These are phyloP conservation scores for Alcedo atthis DNA, from an alignment of 2,797 vertebrate genomes.

Conservation along the genomic window DNA sequence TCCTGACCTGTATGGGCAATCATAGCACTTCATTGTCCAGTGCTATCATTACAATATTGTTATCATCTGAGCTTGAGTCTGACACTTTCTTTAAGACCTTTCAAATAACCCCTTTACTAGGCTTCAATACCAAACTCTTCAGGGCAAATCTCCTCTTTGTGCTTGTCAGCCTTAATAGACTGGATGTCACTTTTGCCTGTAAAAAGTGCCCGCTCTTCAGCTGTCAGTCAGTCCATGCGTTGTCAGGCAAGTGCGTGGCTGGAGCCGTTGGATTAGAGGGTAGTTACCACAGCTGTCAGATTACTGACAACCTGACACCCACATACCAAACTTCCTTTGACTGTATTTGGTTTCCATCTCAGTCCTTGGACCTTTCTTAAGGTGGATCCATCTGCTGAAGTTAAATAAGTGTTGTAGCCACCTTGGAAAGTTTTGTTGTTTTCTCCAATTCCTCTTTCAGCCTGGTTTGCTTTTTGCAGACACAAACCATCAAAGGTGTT, in stretches of 20 bases:
- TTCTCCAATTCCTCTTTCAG: neutral
- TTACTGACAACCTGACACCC: conserved; percentile 99
- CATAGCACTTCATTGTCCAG: conserved; percentile 97
- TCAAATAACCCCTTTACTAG: conserved; percentile 97
- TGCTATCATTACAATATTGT: conserved; percentile 99
- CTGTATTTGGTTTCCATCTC: conserved; percentile 89
- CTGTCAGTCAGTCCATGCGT: conserved; percentile 97
- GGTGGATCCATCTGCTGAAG: conserved; percentile 76
- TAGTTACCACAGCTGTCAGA: conserved; percentile 99
- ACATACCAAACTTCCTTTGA: conserved; percentile 94
- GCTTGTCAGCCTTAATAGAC: conserved; percentile 99
- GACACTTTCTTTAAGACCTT: conserved; percentile 98
- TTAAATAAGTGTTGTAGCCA: conserved; percentile 50
- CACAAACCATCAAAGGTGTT: neutral
- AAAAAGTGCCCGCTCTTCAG: conserved; percentile 97
- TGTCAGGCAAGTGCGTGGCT: conserved; percentile 98
- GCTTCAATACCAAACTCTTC: conserved; percentile 95
- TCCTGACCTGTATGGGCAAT: conserved; percentile 89
- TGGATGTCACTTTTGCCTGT: conserved; percentile 99
- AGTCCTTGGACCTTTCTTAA: conserved; percentile 81
- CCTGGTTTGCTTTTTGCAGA: neutral
- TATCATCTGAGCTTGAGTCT: conserved; percentile 98
- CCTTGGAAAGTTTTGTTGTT: conserved; percentile 55
- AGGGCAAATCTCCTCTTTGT: conserved; percentile 99
- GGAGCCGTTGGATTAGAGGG: conserved; percentile 99